These are phyloP conservation scores for Lytechinus pictus DNA, from an alignment of 35 echinoderm and acorn worm genomes.

Conservation along the genomic window DNA sequence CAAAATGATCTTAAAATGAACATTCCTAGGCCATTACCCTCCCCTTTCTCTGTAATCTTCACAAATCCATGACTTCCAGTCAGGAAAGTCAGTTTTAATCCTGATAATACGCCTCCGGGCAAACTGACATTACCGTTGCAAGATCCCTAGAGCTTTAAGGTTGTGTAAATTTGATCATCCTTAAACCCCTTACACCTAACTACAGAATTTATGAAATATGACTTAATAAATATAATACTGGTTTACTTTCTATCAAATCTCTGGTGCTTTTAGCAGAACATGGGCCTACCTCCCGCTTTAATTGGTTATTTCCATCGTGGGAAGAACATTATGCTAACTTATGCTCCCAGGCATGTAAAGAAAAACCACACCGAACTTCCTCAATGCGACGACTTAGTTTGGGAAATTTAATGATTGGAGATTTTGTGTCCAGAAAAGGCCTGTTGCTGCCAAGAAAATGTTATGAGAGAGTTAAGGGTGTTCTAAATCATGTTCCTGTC, in stretches of 20 bases:
- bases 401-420: neutral
- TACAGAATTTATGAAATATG: neutral
- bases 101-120: neutral
- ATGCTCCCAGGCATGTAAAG: neutral
- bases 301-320: neutral
- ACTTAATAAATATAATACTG: neutral
- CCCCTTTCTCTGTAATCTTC: neutral
- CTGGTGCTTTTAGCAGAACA: neutral
- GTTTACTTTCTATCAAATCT: neutral
- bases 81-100: neutral
- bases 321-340: conserved; percentile 1
- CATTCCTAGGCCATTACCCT: neutral
- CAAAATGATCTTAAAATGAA: neutral
- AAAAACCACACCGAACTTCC: neutral
- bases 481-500: conserved; percentile 10
- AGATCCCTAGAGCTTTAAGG: conserved; percentile 10
- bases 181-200: neutral
- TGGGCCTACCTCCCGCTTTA: neutral
- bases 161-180: neutral
- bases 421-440: neutral
- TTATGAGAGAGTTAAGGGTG: neutral
- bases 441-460: neutral
- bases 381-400: neutral
- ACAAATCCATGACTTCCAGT: neutral
- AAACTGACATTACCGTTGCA: neutral